These are phyloP conservation scores for Aythya baeri DNA, from an alignment of 2,113 vertebrate species.

Conservation along the genomic window DNA sequence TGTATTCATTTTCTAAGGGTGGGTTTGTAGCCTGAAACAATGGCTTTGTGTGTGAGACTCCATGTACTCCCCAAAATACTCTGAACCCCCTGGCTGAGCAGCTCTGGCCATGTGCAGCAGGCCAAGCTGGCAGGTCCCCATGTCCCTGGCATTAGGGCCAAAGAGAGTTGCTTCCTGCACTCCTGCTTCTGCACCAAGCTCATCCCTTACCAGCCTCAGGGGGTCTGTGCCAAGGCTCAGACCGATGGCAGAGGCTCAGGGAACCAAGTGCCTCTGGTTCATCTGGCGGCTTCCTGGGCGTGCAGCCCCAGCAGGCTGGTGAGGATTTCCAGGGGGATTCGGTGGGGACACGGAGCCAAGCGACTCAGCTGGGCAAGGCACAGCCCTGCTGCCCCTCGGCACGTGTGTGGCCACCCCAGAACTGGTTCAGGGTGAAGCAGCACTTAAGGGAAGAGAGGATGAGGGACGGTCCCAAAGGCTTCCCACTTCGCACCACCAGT, in stretches of 20 bases:
- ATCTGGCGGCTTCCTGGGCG: neutral
- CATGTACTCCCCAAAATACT: no score
- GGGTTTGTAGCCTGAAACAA: neutral
- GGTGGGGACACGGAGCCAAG: neutral
- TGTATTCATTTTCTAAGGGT: no score
- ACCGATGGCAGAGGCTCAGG: neutral
- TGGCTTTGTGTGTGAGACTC: neutral
- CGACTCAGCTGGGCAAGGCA: neutral
- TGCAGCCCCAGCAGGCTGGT: neutral
- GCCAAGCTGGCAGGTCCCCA: neutral
- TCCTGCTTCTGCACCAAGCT: neutral
- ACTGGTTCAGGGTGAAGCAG: neutral
- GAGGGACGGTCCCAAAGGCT: neutral
- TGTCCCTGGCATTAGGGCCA: neutral
- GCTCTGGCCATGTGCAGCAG: neutral
- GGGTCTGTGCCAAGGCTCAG: neutral
- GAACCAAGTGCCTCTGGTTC: neutral
- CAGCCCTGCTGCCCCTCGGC: neutral
- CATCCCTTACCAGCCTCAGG: neutral
- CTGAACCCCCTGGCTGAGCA: neutral
- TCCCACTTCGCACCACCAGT: neutral
- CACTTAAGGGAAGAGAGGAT: neutral
- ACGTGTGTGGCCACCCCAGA: neutral
- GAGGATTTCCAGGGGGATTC: slow-evolving; percentile 21
- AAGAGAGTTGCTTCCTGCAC: no score